These are phyloP conservation scores for Cisticola juncidis DNA, from an alignment of 2,113 vertebrate species.

Conservation along the genomic window DNA sequence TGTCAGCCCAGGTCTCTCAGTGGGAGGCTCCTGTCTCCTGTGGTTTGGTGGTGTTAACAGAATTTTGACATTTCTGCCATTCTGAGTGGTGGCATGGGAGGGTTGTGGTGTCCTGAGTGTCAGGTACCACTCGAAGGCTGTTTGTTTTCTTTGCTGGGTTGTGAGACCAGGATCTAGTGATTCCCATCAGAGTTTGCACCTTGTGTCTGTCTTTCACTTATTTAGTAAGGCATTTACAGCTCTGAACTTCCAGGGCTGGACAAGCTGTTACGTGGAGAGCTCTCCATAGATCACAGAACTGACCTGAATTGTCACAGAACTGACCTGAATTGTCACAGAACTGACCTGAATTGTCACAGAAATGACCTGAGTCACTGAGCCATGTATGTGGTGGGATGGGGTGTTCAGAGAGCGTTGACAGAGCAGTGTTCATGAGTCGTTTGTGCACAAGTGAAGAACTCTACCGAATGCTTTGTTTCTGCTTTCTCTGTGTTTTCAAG, in stretches of 20 bases:
- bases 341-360: not conserved
- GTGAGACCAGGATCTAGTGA: not conserved
- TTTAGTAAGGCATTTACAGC: not conserved
- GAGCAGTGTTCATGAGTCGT: not conserved
- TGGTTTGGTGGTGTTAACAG: not conserved
- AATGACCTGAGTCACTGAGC: not conserved
- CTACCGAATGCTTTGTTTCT: not conserved
- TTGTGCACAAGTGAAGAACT: not conserved
- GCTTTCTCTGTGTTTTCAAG: constrained; percentile 55
- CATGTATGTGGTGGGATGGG: not conserved
- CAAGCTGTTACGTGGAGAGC: not conserved
- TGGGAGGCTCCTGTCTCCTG: not conserved
- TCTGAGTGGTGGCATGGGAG: not conserved
- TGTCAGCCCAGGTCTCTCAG: not conserved
- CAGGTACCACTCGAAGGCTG: not conserved
- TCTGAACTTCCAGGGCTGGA: not conserved
- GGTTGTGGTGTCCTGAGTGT: not conserved
- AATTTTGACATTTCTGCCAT: not conserved
- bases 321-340: not conserved
- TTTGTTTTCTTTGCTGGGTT: not conserved
- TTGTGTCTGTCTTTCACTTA: not conserved
- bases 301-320: not conserved
- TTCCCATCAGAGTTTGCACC: not conserved
- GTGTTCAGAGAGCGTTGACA: not conserved
- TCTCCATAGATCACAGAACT: not conserved